phyloP scores from a whole-genome alignment of 2,113 vertebrate species.

The Anguilla rostrata region DNA sequence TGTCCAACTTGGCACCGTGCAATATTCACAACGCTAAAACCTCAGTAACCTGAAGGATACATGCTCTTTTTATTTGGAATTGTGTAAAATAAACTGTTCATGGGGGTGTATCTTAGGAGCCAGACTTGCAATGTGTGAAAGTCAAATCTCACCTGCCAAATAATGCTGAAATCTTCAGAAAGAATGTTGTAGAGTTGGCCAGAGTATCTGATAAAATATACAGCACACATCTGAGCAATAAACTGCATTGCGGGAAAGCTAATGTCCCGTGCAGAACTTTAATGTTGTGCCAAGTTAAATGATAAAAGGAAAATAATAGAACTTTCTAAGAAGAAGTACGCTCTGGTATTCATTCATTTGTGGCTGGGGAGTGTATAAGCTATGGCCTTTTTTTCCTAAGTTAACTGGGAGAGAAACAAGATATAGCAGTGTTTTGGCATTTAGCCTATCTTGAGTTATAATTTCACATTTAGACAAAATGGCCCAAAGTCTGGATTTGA shows the following conservation, averaged over 20 bases:
- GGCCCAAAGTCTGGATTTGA: not conserved
- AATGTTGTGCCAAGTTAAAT: constrained; percentile 8
- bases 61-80: not conserved
- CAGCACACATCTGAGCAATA: constrained; percentile 16
- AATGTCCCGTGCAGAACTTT: constrained; percentile 11
- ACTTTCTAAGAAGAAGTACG: not conserved
- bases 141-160: constrained; percentile 3
- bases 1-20: not conserved
- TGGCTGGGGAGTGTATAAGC: not conserved
- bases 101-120: not conserved
- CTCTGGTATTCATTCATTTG: constrained; percentile 1
- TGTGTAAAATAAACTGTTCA: not conserved
- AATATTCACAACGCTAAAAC: not conserved
- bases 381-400: not conserved
- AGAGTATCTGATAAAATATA: not conserved
- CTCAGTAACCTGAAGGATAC: not conserved
- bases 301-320: not conserved
- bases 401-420: not conserved
- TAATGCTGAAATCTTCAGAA: not conserved
- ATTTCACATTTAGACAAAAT: not conserved
- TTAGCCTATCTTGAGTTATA: not conserved
- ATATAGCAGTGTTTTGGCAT: not conserved
- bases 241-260: not conserved
- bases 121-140: not conserved
- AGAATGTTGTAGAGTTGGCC: not conserved